Evolutionary conservation across 2,113 vertebrate genomes (phyloP).

Genomic region (Gorsachius goisagi): DNA sequence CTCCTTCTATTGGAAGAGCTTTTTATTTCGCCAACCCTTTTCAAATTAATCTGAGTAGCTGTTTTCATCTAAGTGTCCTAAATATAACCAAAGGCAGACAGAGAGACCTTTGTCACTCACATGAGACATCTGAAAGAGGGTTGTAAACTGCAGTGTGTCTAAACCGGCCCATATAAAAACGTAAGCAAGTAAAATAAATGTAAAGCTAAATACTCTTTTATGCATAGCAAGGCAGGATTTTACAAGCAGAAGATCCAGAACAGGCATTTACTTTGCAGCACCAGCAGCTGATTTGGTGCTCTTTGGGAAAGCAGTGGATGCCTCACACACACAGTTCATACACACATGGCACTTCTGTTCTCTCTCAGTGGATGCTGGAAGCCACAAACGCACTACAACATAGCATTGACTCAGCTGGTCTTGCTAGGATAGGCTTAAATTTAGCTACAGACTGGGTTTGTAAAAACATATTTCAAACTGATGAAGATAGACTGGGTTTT

Average conservation of each 20-base stretch:
- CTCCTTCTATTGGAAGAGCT: not conserved
- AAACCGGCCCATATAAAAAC: not conserved
- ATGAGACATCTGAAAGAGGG: slow-evolving; percentile 11
- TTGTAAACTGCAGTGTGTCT: not conserved
- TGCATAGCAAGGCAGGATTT: not conserved
- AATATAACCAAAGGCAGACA: slow-evolving; percentile 53
- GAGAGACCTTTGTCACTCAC: slow-evolving; percentile 52
- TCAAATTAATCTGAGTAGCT: slow-evolving; percentile 35
- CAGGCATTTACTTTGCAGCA: not conserved
- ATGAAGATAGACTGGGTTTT: not conserved
- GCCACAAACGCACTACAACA: not conserved
- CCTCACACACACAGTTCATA: not conserved
- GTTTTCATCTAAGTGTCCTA: slow-evolving; percentile 48
- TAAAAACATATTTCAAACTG: rapidly evolving
- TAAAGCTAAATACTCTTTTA: not conserved
- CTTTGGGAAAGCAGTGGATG: not conserved
- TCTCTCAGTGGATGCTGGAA: not conserved
- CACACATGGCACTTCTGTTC: not conserved
- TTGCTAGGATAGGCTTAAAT: not conserved
- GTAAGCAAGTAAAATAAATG: not conserved
- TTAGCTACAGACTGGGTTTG: not conserved
- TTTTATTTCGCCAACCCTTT: slow-evolving; percentile 47
- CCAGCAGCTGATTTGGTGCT: not conserved
- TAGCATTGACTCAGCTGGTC: not conserved
- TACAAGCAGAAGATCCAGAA: not conserved